phyloP scores from a whole-genome alignment of 2,888 invertebrate genomes.

The Meghimatium bilineatum region DNA sequence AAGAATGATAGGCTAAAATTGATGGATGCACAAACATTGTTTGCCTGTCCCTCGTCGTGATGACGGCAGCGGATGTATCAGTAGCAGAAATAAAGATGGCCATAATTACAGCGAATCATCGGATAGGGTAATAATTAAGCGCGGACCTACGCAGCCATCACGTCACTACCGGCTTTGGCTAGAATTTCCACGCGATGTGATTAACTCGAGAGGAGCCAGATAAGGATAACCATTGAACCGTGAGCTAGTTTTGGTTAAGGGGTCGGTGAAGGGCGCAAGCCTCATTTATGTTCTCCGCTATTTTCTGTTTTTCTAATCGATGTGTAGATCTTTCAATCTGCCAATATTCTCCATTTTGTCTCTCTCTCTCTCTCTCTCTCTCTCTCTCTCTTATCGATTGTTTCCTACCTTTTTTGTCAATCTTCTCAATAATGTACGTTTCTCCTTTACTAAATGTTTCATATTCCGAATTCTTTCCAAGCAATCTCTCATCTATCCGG shows the following conservation, averaged over 20 bases:
- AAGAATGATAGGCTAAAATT: neutral
- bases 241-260: neutral
- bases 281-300: neutral
- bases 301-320: neutral
- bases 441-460: no score
- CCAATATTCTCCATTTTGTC: neutral
- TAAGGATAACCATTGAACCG: neutral
- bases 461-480: no score
- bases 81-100: conserved; percentile 1
- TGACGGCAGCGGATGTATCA: conserved; percentile 20
- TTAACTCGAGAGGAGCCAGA: neutral
- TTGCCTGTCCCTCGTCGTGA: neutral
- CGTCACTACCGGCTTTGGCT: neutral
- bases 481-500: no score
- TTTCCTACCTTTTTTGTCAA: neutral
- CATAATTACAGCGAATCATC: conserved; percentile 14
- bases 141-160: neutral
- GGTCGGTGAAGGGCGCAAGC: neutral
- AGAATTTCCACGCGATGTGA: neutral
- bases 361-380: neutral
- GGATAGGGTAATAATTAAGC: conserved; percentile 8
- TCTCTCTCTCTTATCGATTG: neutral
- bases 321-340: neutral
- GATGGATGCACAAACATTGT: neutral
- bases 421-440: neutral